Percentiles rank a stretch among this genome's conserved stretches.
Evolutionary conservation across 64 coral and sea anemone genomes (phyloP).

Genomic region (Hydrozoanthus tunicans): DNA sequence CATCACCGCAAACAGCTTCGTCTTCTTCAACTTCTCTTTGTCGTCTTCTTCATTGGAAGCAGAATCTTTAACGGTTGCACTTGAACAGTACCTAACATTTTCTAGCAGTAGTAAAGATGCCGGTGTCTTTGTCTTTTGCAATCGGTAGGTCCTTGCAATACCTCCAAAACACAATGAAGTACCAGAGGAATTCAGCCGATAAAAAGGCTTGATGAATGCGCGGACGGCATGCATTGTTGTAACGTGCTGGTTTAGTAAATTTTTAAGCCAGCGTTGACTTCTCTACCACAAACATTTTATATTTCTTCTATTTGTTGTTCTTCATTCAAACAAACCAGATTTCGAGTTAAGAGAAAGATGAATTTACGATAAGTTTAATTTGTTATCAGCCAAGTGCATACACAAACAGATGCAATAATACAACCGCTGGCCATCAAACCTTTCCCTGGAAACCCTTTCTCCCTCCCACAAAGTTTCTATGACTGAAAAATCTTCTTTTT

Average conservation of each 20-base stretch:
- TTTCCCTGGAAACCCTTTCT: neutral
- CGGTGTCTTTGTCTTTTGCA: neutral
- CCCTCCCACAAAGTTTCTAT: neutral
- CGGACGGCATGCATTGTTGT: neutral
- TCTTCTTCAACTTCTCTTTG: slow-evolving; percentile 36
- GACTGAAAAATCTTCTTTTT: neutral
- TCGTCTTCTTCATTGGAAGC: slow-evolving; percentile 5
- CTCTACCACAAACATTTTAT: neutral
- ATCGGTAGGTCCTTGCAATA: neutral
- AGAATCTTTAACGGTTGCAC: neutral
- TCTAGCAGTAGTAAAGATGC: neutral
- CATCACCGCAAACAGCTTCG: slow-evolving; percentile 27
- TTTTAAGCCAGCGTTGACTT: neutral
- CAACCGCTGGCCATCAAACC: slow-evolving; percentile 3
- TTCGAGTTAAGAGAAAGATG: neutral
- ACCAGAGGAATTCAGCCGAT: neutral
- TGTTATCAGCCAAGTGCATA: neutral
- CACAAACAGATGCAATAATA: neutral
- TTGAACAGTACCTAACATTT: slow-evolving; percentile 28
- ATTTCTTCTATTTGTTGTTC: neutral
- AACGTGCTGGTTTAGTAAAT: neutral
- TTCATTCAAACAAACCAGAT: neutral
- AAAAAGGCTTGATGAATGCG: slow-evolving; percentile 5
- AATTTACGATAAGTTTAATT: too few relatives aligned
- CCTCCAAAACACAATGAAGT: neutral